A percentile compares a stretch with the other conserved stretches of the same genome.
Conservation (phyloP, 92 coral and sea anemone species). For the Isaurus tuberculatus region DNA sequence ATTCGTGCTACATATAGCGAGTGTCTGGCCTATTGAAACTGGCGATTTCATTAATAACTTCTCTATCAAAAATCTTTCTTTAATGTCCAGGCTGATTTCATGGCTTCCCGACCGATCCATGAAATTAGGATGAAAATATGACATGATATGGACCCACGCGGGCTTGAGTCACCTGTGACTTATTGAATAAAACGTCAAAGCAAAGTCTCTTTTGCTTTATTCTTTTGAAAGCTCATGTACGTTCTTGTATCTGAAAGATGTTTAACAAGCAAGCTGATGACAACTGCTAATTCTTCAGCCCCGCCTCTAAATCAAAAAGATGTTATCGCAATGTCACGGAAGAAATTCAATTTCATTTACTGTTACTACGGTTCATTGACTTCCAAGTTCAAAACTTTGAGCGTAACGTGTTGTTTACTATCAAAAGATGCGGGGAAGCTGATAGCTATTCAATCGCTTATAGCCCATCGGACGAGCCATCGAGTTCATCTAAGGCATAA, state of each 20-base stretch:
- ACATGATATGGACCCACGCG: neutral
- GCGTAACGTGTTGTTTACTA: conserved; percentile 22
- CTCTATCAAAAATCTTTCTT: neutral
- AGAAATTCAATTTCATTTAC: neutral
- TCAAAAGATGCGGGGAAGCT: neutral
- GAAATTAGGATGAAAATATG: neutral
- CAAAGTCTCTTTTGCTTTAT: conserved; percentile 15
- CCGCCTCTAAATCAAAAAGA: conserved; percentile 74
- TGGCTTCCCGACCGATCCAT: neutral
- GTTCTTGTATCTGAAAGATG: conserved; percentile 40
- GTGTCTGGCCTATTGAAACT: neutral
- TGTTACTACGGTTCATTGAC: conserved; percentile 26
- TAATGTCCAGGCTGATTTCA: neutral
- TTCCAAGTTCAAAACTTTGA: conserved; percentile 11
- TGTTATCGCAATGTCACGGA: conserved; percentile 84
- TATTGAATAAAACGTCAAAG: conserved; percentile 26
- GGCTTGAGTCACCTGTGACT: conserved; percentile 10
- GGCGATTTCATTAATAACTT: neutral
- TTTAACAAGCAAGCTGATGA: conserved; percentile 58
- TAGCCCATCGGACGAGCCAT: conserved; percentile 21
- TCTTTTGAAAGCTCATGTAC: neutral
- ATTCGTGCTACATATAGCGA: conserved; percentile 17
- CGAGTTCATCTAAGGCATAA: neutral
- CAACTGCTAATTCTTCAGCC: conserved; percentile 74
- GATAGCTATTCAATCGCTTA: conserved; percentile 9